A percentile compares a stretch with the other conserved stretches of the same genome.
Conservation (phyloP, 2,113 vertebrate genomes). For the Microtus montanus region DNA sequence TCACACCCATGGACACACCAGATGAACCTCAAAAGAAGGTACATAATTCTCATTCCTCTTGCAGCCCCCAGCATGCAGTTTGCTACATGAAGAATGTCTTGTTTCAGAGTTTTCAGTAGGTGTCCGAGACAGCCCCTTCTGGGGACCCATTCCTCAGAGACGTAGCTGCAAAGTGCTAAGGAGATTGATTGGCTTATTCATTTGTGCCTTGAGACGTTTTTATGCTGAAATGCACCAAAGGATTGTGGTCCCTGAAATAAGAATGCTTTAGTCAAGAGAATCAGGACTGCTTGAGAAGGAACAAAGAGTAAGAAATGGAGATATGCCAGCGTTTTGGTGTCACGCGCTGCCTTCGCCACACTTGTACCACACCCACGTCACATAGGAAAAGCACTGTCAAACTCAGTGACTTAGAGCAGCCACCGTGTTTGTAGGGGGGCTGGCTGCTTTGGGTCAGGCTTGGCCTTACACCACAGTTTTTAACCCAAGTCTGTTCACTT, state of each 20-base stretch:
- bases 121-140: background rate
- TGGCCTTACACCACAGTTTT: background rate
- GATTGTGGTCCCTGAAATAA: background rate
- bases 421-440: background rate
- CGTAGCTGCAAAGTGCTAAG: background rate
- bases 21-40: conserved; percentile 91
- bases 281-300: background rate
- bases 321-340: background rate
- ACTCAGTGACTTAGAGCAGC: background rate
- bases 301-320: background rate
- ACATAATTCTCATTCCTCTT: background rate
- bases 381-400: background rate
- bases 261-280: background rate
- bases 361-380: background rate
- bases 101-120: background rate
- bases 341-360: background rate
- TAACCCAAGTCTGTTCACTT: background rate
- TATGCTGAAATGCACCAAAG: background rate
- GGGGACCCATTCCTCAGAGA: background rate
- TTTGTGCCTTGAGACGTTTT: background rate
- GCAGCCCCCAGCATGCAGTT: accelerated
- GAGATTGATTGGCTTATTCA: background rate
- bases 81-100: background rate
- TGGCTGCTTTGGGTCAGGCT: background rate
- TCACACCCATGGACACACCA: conserved; percentile 82